Base-by-base conservation (phyloP, 2,888 invertebrate genomes). In the Epistrophe grossulariae region DNA sequence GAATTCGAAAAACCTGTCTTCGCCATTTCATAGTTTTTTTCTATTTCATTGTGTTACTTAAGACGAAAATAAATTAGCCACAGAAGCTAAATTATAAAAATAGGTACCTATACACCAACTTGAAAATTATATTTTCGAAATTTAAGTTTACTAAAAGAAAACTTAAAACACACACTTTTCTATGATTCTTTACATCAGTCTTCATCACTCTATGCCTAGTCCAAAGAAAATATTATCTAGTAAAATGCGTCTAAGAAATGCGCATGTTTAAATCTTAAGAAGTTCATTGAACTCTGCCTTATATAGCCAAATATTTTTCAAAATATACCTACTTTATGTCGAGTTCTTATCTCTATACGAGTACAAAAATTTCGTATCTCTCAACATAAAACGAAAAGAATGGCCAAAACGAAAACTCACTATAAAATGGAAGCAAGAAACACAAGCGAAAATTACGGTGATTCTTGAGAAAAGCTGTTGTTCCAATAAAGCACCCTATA, bases 241-340 rank as follows among this genome's bases (percentile, higher is more conserved):
- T 24, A 66, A 79, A 77, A 72, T 79, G 83, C 79, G 79, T 55
- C 19, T 76, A 71, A 72, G 83, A 76, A 76, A 83, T 87, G 87
- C 87, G 87, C 87, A 87, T 87, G 87, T 87, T 83, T 72, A 68
- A 66, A 72, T 79, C 72, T 71, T 24, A 48, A 40, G 19, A 72
- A 83, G 87, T 87, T 87, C 87, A 57, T 40, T 83, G 87, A 87
- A 87, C 87, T 83, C 74, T 50, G 28, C 38, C 81, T 78, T 81
- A 78, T 82, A 52, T 74, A 81, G 70, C 52, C 59, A 59, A 84
- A 74, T 52, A 50, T 50, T 50, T 48, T 19, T 35, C 43, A 10
- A 72, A 52, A 72, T 38, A 84, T 60, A 60, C 59, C 45, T 40
- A 80, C 57, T 70, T 73, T 71, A 66, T 55, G 7, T 40, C 43